phyloP scores from a whole-genome alignment of 2,113 vertebrate genomes.

The Todiramphus saurophagus region DNA sequence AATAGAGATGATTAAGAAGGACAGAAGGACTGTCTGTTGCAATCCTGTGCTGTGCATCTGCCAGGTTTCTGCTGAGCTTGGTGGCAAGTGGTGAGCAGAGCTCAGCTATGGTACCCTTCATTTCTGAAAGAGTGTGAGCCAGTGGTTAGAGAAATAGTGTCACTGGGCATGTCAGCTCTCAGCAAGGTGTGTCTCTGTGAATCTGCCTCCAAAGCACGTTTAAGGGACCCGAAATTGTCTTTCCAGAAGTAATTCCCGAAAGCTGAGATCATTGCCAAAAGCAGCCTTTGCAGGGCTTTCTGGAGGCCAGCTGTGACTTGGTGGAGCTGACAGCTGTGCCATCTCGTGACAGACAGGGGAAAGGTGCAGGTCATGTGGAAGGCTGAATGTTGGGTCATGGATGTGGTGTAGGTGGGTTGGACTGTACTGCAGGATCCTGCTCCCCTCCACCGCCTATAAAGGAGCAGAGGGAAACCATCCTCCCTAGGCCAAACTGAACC shows the following conservation, averaged over 20 bases:
- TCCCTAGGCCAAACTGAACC: neutral
- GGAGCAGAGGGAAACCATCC: neutral
- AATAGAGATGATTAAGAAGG: constrained; percentile 36
- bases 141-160: neutral
- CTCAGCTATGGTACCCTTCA: neutral
- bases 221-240: neutral
- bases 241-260: neutral
- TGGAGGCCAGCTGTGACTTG: neutral
- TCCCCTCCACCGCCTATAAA: neutral
- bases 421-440: neutral
- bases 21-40: constrained; percentile 15
- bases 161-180: neutral
- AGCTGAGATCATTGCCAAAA: neutral
- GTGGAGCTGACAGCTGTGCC: neutral
- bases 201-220: neutral
- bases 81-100: neutral
- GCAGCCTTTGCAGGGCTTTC: neutral
- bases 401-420: rapidly evolving
- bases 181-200: neutral
- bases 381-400: neutral
- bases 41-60: neutral
- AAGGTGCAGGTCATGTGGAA: neutral
- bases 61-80: neutral
- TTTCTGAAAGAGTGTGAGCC: neutral
- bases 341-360: neutral